Evolutionary conservation across 2,113 vertebrate species (phyloP).

Genomic region (Neodontobutis hainanensis): DNA sequence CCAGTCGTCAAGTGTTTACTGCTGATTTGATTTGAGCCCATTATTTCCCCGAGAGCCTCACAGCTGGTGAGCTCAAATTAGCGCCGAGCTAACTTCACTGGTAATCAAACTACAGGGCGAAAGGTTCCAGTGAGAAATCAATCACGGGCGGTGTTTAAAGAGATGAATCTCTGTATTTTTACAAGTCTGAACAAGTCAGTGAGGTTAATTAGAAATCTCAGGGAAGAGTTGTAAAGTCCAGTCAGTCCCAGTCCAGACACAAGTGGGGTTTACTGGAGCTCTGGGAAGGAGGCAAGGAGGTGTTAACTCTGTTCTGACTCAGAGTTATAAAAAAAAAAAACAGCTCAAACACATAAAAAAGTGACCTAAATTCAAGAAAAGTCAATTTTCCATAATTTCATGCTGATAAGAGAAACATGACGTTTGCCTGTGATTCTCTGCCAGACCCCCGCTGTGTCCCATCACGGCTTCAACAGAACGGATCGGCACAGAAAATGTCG

Average conservation of each 20-base stretch:
- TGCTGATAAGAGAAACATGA: background rate
- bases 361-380: background rate
- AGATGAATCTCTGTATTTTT: background rate
- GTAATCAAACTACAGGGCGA: background rate
- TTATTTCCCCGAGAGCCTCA: background rate
- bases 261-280: too few species aligned
- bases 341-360: background rate
- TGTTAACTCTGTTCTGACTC: too few species aligned
- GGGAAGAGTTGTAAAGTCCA: background rate
- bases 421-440: background rate
- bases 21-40: background rate
- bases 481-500: background rate
- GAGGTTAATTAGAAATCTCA: background rate
- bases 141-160: background rate
- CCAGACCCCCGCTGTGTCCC: background rate
- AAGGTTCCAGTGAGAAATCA: background rate
- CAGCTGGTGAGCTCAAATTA: background rate
- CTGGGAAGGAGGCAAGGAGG: too few species aligned
- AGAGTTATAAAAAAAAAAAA: too few species aligned
- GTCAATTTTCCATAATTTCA: constrained; percentile 8
- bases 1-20: background rate
- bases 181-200: background rate
- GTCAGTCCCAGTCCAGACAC: background rate
- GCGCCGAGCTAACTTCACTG: background rate
- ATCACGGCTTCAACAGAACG: background rate